Evolutionary conservation across 1,140 invertebrate species (phyloP), one percentile per base, ranked within the genome.

Genomic region (Drosophila nikananu): DNA sequence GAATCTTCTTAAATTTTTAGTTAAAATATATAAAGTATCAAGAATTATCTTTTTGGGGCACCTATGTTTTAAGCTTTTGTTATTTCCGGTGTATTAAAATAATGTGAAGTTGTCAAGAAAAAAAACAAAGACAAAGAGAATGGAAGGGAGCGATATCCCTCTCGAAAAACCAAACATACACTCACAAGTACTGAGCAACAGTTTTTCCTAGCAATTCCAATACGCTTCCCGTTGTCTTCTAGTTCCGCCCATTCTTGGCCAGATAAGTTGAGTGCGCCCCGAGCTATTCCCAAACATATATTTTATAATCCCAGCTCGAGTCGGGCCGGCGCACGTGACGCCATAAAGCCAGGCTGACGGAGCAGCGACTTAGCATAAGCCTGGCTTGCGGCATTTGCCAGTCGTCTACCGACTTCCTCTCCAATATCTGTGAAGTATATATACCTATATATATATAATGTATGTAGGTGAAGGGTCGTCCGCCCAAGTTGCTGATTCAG

Each of bases 351-450:
- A 63, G 48, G 35, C 30, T 68, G 13, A 60, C 19, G 74, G 41
- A 57, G 77, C 46, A 75, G 42, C 60, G 77, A 77, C 83, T 83
- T 73, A 71, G 49, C 83, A 68, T 89, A 89, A 89, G 86, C 66
- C 77, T 61, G 65, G 65, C 77, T 83, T 89, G 81, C 65, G 84
- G 83, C 76, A 58, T 51, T 81, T 80, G 10, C 35, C 76, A 77
- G 59, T 46, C 15, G n/a, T 21, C 27, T 21, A 35, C 35, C 21
- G 46, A 60, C 21, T 30, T 73, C 44, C 46, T 60, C 48, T 62
- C 25, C 51, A 39, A 66, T 21, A 60, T 49, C 49, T 35, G 19
- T 2, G 21, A 10, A 37, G 32, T 37, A 23, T 15, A 21, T 37
- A 55, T 23, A 35, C 13, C 27, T 52, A 54, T 35, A 54, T 54